phyloP scores from a whole-genome alignment of 2,797 vertebrate genomes.

The Rhyacichthys aspro region DNA sequence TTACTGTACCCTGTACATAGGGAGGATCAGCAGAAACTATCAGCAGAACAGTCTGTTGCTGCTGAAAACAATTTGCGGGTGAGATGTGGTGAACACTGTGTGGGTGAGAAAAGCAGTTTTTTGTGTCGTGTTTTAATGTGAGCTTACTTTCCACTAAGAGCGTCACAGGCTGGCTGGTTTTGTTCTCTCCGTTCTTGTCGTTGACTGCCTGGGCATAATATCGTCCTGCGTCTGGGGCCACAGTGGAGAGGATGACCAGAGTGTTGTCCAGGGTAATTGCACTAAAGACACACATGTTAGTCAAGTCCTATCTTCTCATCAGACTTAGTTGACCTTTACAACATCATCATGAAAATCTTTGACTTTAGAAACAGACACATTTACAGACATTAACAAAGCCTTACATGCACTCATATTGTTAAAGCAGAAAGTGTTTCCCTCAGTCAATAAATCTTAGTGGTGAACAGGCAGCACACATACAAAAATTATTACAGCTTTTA shows the following conservation, averaged over 20 bases:
- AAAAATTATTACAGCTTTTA: constrained; percentile 41
- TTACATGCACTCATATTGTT: constrained; percentile 48
- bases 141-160: constrained; percentile 92
- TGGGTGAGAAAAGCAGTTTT: constrained; percentile 20
- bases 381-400: constrained; percentile 20
- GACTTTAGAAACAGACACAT: constrained; percentile 14
- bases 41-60: constrained; percentile 19
- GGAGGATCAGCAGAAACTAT: constrained; percentile 1
- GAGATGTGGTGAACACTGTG: constrained; percentile 8
- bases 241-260: constrained; percentile 94
- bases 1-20: background rate
- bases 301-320: background rate
- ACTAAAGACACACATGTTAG: constrained; percentile 68
- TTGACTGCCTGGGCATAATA: constrained; percentile 98
- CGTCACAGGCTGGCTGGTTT: constrained; percentile 93
- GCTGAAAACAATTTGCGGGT: constrained; percentile 23
- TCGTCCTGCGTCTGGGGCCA: constrained; percentile 92
- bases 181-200: constrained; percentile 98
- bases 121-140: constrained; percentile 18
- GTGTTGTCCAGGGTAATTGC: constrained; percentile 97
- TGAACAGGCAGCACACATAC: constrained; percentile 38
- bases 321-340: constrained; percentile 9
- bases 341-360: background rate
- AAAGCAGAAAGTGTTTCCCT: constrained; percentile 55
- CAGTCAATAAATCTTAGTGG: constrained; percentile 60